Evolutionary conservation across 2,113 vertebrate genomes (phyloP), one percentile per base, ranked within the genome.

Genomic region (Laterallus jamaicensis): DNA sequence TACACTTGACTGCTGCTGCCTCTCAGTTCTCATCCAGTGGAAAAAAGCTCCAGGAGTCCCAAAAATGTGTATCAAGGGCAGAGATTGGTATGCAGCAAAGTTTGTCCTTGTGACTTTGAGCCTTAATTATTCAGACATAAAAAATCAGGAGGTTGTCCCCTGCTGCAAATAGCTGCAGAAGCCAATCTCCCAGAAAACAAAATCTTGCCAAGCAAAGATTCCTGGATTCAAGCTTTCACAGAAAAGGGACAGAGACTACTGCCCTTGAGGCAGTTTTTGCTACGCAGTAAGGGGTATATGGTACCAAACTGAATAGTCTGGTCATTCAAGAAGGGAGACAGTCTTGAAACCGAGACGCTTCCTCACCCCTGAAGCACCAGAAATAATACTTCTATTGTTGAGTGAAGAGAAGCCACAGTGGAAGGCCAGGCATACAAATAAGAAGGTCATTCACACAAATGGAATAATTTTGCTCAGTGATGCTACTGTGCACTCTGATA

Each of bases 301-400:
- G 29, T 49, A 82, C 37, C 21, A 52, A 64, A 60, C 25, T 37
- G 54, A 79, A 76, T 25, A 59, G 50, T 40, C 37, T 59, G 69
- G 24, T 84, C n/a, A 60, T 67, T 67, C 28, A 79, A 21, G 15
- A 78, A 39, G 37, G 35, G 21, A 83, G 16, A 49, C 21, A 29
- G 66, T 12, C 50, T 40, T 63, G 28, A 40, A 74, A 83, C 15
- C 15, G 8, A 83, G 24, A 62, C 58, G 32, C 21, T 84, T 26
- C 50, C 85, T 54, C 6, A 39, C 29, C 17, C 7, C 3, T 0
- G 0, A 74, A 19, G 19, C 6, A 73, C n/a, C 2, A 0, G 58
- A 71, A 31, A 29, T 14, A 66, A n/a, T 11, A 50, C 4, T 44
- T 71, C 17, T 63, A 40, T 8, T 31, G 17, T 15, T 42, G 55